Evolutionary conservation across 2,113 vertebrate genomes (phyloP), one percentile per base, ranked within the genome.

Genomic region (Ictidomys tridecemlineatus): DNA sequence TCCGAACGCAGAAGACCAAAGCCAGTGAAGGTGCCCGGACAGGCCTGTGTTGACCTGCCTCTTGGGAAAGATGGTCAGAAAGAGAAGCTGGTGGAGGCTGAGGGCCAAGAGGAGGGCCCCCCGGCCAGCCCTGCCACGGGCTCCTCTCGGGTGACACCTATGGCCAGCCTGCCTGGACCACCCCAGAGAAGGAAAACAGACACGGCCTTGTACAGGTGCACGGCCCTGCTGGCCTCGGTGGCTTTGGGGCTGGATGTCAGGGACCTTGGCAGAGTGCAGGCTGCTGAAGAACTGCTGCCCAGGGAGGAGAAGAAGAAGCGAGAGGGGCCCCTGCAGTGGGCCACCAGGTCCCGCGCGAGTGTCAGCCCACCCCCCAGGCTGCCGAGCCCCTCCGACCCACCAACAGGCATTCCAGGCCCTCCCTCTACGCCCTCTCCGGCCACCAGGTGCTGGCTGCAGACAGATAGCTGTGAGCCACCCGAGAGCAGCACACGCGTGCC

Each of bases 21-120:
- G 99, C 99, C 99, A 98, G 98, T 99, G 86, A 99, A 99, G 98
- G 98, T 99, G 94, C 99, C 99, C 2, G 99, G 98, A 98, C 99
- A 99, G 98, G 99, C 99, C 94, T 99, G 99, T 87, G 98, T 99
- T 51, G 99, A 99, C 98, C 99, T 99, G 99, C 99, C 99, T 99
- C 99, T 99, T 97, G 99, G 99, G 98, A 99, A 99, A 97, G 99
- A 99, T 45, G 99, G 99, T 98, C 99, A 98, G 97, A 98, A 98
- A 84, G 99, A 99, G 45, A 97, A 92, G 18, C 96, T 98, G 8
- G 65, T 48, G 12, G 97, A 98, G 7, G 86, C 96, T 0, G 99
- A 99, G 94, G 98, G 98, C 95, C 95, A 97, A 56, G 99, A 99
- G 63, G 99, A 99, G 93, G 98, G 98, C 80, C 98, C 98, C 0